A percentile compares a stretch with the other conserved stretches of the same genome.
These are phyloP conservation scores for Drosophila nr. perissopoda DNA, from an alignment of 2,888 invertebrate genomes.

Conservation along the genomic window DNA sequence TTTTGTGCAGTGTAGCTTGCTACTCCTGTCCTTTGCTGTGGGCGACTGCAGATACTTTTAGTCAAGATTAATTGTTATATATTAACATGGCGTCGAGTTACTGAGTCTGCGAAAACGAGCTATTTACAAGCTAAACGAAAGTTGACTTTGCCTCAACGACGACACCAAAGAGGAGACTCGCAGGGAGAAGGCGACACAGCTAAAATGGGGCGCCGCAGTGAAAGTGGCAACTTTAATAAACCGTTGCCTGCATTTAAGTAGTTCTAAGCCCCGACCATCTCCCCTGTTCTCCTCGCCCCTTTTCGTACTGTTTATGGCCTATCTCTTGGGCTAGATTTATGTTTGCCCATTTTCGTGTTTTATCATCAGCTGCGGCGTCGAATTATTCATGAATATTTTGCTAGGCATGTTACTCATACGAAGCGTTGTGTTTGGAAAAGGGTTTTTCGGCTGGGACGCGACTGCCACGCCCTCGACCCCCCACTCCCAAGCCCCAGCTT, in stretches of 20 bases:
- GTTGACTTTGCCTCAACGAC: constrained; percentile 75
- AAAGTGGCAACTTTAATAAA: constrained; percentile 63
- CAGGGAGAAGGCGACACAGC: neutral
- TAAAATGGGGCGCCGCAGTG: neutral
- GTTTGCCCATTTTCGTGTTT: constrained; percentile 76
- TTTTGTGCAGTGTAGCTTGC: constrained; percentile 10
- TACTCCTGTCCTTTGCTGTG: constrained; percentile 49
- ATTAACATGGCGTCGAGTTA: constrained; percentile 83
- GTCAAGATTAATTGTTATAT: constrained; percentile 83
- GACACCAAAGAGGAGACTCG: constrained; percentile 7
- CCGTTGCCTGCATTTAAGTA: constrained; percentile 55
- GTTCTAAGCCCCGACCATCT: constrained; percentile 7
- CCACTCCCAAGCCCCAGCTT: neutral
- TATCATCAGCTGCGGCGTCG: constrained; percentile 77
- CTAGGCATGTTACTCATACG: constrained; percentile 74
- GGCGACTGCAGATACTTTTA: constrained; percentile 72
- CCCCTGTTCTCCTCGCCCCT: neutral
- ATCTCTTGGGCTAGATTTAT: constrained; percentile 68
- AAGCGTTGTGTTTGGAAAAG: constrained; percentile 64
- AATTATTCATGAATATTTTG: constrained; percentile 81
- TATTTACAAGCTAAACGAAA: constrained; percentile 84
- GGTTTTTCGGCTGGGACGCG: constrained; percentile 57
- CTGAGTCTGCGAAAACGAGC: constrained; percentile 82
- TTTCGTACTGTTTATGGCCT: constrained; percentile 58
- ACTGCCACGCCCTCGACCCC: neutral